Evolutionary conservation across 2,888 invertebrate genomes (phyloP).

Genomic region (Laspeyria flexula): DNA sequence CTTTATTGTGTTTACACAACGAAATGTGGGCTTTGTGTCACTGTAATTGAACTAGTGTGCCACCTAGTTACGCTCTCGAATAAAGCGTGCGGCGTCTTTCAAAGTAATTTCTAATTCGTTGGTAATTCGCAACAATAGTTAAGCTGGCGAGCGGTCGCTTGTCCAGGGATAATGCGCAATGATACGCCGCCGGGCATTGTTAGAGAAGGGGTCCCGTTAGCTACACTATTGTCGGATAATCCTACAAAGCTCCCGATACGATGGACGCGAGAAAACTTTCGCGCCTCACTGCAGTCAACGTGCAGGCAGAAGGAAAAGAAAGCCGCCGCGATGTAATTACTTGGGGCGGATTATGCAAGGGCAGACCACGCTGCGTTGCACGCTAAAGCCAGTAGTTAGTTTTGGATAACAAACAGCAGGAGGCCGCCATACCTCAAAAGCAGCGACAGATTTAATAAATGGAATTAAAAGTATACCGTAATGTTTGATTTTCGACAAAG

Average conservation of each 20-base stretch:
- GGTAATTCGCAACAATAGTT: slow-evolving; percentile 79
- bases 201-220: slow-evolving; percentile 69
- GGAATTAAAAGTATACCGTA: slow-evolving; percentile 45
- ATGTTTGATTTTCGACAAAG: slow-evolving; percentile 30
- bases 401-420: slow-evolving; percentile 79
- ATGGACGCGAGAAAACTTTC: slow-evolving; percentile 76
- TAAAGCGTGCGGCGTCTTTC: slow-evolving; percentile 61
- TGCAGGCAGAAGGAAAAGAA: slow-evolving; percentile 66
- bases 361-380: slow-evolving; percentile 64
- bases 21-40: slow-evolving; percentile 38
- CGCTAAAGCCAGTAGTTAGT: slow-evolving; percentile 63
- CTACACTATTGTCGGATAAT: slow-evolving; percentile 77
- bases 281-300: slow-evolving; percentile 80
- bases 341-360: slow-evolving; percentile 73
- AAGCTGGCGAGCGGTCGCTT: slow-evolving; percentile 64
- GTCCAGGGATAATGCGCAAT: slow-evolving; percentile 78
- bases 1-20: slow-evolving; percentile 42
- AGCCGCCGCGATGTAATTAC: slow-evolving; percentile 73
- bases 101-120: slow-evolving; percentile 78
- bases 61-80: slow-evolving; percentile 82
- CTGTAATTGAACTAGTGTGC: slow-evolving; percentile 63
- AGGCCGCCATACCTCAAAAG: slow-evolving; percentile 41
- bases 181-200: slow-evolving; percentile 77
- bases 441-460: slow-evolving; percentile 49
- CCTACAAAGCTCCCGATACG: slow-evolving; percentile 76